Conservation (phyloP, 2,113 vertebrate species). For the Acrocephalus kingi region DNA sequence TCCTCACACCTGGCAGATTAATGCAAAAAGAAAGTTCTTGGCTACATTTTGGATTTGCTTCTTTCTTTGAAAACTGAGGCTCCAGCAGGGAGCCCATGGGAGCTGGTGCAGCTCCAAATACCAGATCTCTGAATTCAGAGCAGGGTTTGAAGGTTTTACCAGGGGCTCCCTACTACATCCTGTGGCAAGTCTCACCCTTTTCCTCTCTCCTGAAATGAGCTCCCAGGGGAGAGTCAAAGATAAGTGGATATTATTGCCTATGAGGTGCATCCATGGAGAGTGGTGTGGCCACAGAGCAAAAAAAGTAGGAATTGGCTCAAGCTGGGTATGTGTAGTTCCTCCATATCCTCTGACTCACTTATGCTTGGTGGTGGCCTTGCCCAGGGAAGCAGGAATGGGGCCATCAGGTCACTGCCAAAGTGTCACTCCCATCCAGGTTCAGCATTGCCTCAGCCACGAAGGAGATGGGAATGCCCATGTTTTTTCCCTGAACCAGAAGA, state of each 20-base stretch:
- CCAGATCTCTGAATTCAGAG: background rate
- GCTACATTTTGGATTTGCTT: background rate
- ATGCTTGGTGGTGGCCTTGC: background rate
- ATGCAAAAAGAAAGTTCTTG: background rate
- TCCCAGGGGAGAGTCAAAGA: background rate
- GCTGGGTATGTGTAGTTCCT: accelerated
- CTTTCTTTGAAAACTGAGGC: background rate
- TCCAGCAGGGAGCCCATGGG: background rate
- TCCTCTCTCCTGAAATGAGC: background rate
- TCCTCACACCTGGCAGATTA: background rate
- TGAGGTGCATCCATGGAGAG: accelerated
- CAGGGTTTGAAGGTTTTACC: background rate
- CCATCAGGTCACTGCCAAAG: background rate
- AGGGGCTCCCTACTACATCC: background rate
- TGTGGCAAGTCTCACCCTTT: background rate
- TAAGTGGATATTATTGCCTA: background rate
- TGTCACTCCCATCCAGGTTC: background rate
- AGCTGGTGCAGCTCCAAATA: background rate
- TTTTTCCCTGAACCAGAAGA: background rate
- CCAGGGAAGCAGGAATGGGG: background rate
- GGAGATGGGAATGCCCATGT: background rate
- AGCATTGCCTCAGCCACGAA: background rate
- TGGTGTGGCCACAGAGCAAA: accelerated
- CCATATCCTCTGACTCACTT: accelerated
- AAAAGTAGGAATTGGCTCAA: background rate